A percentile compares a stretch with the other conserved stretches of the same genome.
These are phyloP conservation scores for Cryptotermes secundus DNA, from an alignment of 1,140 invertebrate species.

Conservation along the genomic window DNA sequence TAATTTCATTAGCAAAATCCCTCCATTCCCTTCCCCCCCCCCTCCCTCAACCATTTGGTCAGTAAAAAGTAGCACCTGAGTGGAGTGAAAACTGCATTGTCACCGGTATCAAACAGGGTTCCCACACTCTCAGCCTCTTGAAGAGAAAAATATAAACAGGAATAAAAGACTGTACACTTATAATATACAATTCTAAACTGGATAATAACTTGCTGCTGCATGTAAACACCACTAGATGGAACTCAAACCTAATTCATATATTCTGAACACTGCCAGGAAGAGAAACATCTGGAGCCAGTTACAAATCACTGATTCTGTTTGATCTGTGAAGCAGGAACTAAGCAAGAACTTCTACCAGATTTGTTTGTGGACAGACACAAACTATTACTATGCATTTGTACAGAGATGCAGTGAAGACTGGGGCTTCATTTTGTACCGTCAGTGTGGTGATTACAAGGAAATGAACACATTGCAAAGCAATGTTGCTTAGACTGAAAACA, in stretches of 20 bases:
- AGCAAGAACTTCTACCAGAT: neutral
- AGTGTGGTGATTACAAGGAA: neutral
- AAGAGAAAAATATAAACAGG: neutral
- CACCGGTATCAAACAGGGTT: neutral
- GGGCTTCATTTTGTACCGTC: neutral
- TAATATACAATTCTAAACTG: too few species aligned
- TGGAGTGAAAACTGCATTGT: neutral
- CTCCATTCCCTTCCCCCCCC: neutral
- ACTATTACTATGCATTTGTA: neutral
- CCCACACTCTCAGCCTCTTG: neutral
- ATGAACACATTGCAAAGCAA: neutral
- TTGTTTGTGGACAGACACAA: too few species aligned
- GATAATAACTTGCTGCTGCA: neutral
- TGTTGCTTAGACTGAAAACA: neutral
- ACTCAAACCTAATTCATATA: neutral
- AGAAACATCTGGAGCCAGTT: neutral
- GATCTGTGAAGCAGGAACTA: neutral
- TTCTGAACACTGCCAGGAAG: neutral
- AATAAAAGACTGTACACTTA: neutral
- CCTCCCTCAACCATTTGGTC: neutral
- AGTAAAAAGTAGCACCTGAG: conserved; percentile 4
- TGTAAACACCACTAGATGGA: neutral
- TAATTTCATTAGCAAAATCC: neutral
- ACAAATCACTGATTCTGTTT: neutral
- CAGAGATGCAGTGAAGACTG: neutral